These are phyloP conservation scores for Lithophane socia DNA, from an alignment of 2,888 invertebrate genomes.

Conservation along the genomic window DNA sequence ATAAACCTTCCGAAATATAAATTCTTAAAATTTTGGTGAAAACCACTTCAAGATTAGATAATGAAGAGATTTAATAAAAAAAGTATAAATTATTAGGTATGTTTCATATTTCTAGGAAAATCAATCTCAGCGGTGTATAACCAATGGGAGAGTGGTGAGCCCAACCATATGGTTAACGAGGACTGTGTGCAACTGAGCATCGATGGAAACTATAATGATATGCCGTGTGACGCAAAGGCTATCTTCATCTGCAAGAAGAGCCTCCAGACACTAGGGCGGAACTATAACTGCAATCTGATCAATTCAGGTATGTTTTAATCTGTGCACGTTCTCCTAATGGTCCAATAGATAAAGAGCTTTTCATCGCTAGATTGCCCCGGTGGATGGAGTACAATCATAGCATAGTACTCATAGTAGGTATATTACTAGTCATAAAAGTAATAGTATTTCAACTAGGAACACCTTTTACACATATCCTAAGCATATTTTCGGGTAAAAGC, in stretches of 20 bases:
- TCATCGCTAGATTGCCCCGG: not conserved
- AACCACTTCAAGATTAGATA: too few relatives aligned
- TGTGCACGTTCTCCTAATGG: not conserved
- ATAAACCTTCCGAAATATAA: too few relatives aligned
- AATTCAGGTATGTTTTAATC: slow-evolving; percentile 70
- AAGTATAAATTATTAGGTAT: too few relatives aligned
- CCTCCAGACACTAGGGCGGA: slow-evolving; percentile 75
- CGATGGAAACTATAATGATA: slow-evolving; percentile 74
- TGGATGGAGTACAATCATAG: not conserved
- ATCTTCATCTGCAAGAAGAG: slow-evolving; percentile 81
- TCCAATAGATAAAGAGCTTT: not conserved
- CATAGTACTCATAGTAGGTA: not conserved
- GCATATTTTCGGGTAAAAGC: not conserved
- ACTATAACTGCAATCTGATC: slow-evolving; percentile 75
- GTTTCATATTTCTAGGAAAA: slow-evolving; percentile 12
- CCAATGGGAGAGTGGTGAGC: not conserved
- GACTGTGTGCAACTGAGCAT: slow-evolving; percentile 71
- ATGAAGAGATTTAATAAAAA: too few relatives aligned
- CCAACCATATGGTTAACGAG: slow-evolving; percentile 71
- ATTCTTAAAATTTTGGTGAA: too few relatives aligned
- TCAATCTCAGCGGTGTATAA: slow-evolving; percentile 2
- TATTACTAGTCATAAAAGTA: not conserved
- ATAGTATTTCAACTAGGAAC: not conserved
- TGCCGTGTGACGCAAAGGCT: slow-evolving; percentile 68
- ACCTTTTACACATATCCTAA: not conserved